Conservation (phyloP, 2,113 vertebrate species). For the Trichomycterus rosablanca region DNA sequence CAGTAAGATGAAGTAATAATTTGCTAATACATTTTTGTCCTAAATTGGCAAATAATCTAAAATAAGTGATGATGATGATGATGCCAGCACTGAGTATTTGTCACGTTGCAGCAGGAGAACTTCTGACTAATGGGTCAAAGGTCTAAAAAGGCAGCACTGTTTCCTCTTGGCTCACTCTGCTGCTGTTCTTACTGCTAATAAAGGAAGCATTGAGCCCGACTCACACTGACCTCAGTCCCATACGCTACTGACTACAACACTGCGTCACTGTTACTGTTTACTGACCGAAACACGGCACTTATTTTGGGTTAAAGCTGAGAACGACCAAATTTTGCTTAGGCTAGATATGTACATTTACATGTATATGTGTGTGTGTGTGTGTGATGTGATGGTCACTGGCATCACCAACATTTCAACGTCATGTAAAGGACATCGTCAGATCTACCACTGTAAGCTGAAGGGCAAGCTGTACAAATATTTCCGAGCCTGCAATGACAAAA, state of each 20-base stretch:
- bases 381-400: no score
- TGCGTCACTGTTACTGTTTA: conserved; percentile 60
- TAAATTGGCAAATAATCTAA: conserved; percentile 40
- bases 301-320: conserved; percentile 42
- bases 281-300: conserved; percentile 57
- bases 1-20: no score
- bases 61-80: conserved; percentile 10
- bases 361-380: no score
- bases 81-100: conserved; percentile 31
- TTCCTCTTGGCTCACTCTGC: conserved; percentile 1
- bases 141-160: conserved; percentile 46
- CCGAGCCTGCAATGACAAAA: no score
- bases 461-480: no score
- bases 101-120: conserved; percentile 32
- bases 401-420: no score
- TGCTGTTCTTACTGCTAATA: conserved; percentile 56
- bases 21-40: no score
- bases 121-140: conserved; percentile 39
- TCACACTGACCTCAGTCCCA: conserved; percentile 57
- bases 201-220: conserved; percentile 68
- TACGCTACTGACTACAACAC: conserved; percentile 51
- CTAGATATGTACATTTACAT: no score
- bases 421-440: not conserved
- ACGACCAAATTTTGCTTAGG: no score
- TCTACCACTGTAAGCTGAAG: no score